phyloP scores from a whole-genome alignment of 2,888 invertebrate species.

The Megaustenia siamemsis region DNA sequence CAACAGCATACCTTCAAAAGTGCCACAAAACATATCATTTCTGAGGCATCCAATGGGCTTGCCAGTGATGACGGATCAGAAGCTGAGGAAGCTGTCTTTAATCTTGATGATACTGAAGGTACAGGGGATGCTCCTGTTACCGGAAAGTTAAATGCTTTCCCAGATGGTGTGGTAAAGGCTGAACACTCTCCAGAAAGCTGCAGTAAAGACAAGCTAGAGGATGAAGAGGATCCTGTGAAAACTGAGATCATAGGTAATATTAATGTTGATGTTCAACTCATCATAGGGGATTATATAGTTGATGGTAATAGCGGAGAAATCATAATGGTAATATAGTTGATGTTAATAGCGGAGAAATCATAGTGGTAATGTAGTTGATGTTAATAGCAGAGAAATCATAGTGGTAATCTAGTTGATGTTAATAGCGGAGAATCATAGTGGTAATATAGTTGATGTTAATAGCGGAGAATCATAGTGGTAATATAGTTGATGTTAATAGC shows the following conservation, averaged over 20 bases:
- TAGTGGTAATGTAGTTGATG: no score
- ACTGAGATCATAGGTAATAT: constrained; percentile 46
- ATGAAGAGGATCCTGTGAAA: constrained; percentile 42
- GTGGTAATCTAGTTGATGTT: no score
- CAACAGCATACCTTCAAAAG: not conserved
- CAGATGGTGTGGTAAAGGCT: not conserved
- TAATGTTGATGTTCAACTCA: no score
- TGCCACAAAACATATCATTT: not conserved
- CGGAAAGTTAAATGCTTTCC: not conserved
- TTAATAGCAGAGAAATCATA: no score
- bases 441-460: no score
- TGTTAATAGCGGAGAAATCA: no score
- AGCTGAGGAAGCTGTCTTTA: not conserved
- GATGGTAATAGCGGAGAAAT: no score
- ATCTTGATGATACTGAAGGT: not conserved
- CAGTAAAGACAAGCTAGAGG: constrained; percentile 33
- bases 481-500: no score
- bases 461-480: no score
- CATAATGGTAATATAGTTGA: no score
- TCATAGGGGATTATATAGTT: no score
- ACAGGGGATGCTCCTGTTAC: not conserved
- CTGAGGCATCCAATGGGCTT: constrained; percentile 13
- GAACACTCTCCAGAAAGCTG: not conserved
- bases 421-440: no score
- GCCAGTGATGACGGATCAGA: constrained; percentile 6